phyloP scores from a whole-genome alignment of 2,888 invertebrate species.

The Lumbricus terrestris region DNA sequence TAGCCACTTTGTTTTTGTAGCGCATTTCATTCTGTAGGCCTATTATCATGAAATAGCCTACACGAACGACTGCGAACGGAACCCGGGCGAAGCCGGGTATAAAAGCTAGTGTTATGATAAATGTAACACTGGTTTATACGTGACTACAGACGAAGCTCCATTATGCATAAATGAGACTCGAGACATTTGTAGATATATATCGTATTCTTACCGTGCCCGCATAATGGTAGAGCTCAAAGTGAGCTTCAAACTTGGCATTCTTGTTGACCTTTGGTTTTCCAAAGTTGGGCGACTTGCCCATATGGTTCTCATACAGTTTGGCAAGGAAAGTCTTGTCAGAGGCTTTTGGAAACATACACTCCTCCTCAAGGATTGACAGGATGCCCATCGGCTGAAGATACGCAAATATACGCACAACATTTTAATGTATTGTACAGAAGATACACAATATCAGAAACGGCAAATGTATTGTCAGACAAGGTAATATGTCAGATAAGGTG shows the following conservation, averaged over 20 bases:
- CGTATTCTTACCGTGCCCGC: constrained; percentile 89
- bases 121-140: too few relatives aligned
- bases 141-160: not conserved
- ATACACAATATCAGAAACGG: not conserved
- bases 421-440: not conserved
- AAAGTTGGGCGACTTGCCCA: constrained; percentile 75
- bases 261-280: constrained; percentile 74
- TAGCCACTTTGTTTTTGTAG: too few relatives aligned
- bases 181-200: not conserved
- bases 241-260: constrained; percentile 85
- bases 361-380: constrained; percentile 99
- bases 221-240: constrained; percentile 98
- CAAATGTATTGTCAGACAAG: not conserved
- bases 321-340: constrained; percentile 97
- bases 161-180: not conserved
- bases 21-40: too few relatives aligned
- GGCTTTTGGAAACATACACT: constrained; percentile 99
- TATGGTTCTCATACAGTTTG: constrained; percentile 97
- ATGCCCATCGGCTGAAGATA: constrained; percentile 93
- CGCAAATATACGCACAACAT: not conserved
- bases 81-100: too few relatives aligned
- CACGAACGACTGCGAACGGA: too few relatives aligned
- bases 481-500: not conserved
- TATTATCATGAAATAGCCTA: too few relatives aligned
- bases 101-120: too few relatives aligned